A percentile compares a stretch with the other conserved stretches of the same genome.
phyloP scores from a whole-genome alignment of 2,113 vertebrate genomes.

The Rostratula benghalensis region DNA sequence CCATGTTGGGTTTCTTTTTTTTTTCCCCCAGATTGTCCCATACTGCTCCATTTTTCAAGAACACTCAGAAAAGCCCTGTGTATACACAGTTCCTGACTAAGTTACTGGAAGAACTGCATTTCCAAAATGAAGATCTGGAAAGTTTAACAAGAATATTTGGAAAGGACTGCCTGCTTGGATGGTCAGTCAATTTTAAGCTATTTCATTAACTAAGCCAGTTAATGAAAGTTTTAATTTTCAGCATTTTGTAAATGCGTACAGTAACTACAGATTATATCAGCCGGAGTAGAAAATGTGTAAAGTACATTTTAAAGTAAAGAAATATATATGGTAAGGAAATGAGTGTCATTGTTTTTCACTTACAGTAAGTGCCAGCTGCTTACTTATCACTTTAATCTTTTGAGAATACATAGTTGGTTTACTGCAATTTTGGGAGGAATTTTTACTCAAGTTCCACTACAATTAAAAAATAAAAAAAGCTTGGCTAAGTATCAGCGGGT shows the following conservation, averaged over 20 bases:
- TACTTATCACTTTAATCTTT: slow-evolving; percentile 31
- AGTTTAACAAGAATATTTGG: slow-evolving; percentile 74
- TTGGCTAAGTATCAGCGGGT: background rate
- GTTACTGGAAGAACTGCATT: slow-evolving; percentile 75
- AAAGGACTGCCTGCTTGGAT: slow-evolving; percentile 17
- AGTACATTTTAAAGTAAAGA: slow-evolving; percentile 20
- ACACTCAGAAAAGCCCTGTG: slow-evolving; percentile 29
- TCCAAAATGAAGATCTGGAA: slow-evolving; percentile 77
- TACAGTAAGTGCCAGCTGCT: slow-evolving; percentile 45
- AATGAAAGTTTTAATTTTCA: background rate
- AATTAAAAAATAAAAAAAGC: background rate
- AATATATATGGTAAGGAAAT: slow-evolving; percentile 17
- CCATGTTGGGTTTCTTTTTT: background rate
- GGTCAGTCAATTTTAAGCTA: slow-evolving; percentile 57
- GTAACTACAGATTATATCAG: slow-evolving; percentile 8
- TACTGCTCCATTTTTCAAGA: slow-evolving; percentile 61
- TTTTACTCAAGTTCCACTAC: background rate
- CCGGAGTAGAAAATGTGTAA: background rate
- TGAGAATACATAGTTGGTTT: background rate
- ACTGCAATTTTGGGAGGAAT: background rate
- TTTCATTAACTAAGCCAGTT: background rate
- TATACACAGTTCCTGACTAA: slow-evolving; percentile 77
- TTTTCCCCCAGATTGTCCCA: slow-evolving; percentile 63
- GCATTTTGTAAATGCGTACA: background rate
- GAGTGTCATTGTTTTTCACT: slow-evolving; percentile 31